Conservation (phyloP, 2,888 invertebrate species). For the Hofmannophila pseudospretella region DNA sequence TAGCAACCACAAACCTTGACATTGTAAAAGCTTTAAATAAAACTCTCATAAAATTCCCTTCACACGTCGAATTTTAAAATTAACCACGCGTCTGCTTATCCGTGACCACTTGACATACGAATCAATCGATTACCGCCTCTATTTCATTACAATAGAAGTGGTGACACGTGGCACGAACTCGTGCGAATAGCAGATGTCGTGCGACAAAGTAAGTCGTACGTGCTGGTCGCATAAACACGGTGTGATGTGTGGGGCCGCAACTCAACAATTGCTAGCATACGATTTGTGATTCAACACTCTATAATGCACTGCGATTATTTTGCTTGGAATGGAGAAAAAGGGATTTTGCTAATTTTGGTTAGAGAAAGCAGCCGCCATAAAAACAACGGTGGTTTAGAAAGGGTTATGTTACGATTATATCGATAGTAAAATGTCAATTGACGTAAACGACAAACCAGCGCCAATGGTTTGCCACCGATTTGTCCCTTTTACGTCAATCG, state of each 20-base stretch:
- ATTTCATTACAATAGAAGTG: constrained; percentile 24
- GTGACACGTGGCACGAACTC: constrained; percentile 1
- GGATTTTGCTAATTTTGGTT: constrained; percentile 39
- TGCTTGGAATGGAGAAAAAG: constrained; percentile 28
- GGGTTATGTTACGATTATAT: too few species aligned
- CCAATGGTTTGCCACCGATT: too few species aligned
- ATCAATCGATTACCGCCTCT: constrained; percentile 25
- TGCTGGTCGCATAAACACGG: constrained; percentile 69
- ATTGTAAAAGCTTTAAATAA: constrained; percentile 38
- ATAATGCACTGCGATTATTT: constrained; percentile 56
- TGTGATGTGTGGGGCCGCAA: constrained; percentile 68
- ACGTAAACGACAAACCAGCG: too few species aligned
- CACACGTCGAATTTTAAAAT: constrained; percentile 57
- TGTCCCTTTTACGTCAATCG: too few species aligned
- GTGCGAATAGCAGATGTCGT: constrained; percentile 41
- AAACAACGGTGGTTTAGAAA: too few species aligned
- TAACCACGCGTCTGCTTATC: constrained; percentile 45
- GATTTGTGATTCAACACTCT: constrained; percentile 68
- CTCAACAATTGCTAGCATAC: constrained; percentile 63
- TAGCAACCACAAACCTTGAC: constrained; percentile 17
- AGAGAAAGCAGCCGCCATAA: constrained; percentile 9
- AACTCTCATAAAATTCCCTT: constrained; percentile 49
- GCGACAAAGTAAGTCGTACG: constrained; percentile 74
- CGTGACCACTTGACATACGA: constrained; percentile 16
- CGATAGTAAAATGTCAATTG: too few species aligned